These are phyloP conservation scores for Glyphotaelius pellucidus DNA, from an alignment of 2,888 invertebrate species.

Conservation along the genomic window DNA sequence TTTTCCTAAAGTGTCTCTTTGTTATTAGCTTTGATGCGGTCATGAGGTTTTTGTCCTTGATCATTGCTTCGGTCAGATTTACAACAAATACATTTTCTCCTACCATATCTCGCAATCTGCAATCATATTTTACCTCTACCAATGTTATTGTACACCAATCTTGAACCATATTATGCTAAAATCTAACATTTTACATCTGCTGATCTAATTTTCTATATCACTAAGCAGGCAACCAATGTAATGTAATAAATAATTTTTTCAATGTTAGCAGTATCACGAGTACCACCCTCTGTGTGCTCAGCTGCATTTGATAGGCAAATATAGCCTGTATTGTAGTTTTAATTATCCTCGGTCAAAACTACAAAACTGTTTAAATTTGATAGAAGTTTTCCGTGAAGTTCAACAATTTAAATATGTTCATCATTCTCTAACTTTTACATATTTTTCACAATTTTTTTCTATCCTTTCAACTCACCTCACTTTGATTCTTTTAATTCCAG, in stretches of 20 bases:
- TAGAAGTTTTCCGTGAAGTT: not conserved
- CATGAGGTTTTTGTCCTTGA: not conserved
- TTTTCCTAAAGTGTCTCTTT: not conserved
- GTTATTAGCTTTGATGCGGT: not conserved
- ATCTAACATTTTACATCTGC: not conserved
- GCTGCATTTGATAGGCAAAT: not conserved
- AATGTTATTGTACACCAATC: not conserved
- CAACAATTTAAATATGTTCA: not conserved
- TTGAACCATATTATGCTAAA: not conserved
- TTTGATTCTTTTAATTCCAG: conserved; percentile 72
- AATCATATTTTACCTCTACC: not conserved
- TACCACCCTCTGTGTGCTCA: not conserved
- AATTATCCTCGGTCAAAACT: not conserved
- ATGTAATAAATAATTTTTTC: not conserved
- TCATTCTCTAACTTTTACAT: not conserved
- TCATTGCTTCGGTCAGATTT: not conserved
- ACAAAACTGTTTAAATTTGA: not conserved
- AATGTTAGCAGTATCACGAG: not conserved
- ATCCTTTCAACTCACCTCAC: not conserved
- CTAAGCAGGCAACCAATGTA: not conserved
- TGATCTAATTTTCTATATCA: not conserved
- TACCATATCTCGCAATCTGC: not conserved
- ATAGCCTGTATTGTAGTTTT: not conserved
- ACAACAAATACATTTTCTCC: not conserved
- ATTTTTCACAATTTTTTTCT: not conserved